Evolutionary conservation across 2,113 vertebrate genomes (phyloP).

Genomic region (Menura novaehollandiae): DNA sequence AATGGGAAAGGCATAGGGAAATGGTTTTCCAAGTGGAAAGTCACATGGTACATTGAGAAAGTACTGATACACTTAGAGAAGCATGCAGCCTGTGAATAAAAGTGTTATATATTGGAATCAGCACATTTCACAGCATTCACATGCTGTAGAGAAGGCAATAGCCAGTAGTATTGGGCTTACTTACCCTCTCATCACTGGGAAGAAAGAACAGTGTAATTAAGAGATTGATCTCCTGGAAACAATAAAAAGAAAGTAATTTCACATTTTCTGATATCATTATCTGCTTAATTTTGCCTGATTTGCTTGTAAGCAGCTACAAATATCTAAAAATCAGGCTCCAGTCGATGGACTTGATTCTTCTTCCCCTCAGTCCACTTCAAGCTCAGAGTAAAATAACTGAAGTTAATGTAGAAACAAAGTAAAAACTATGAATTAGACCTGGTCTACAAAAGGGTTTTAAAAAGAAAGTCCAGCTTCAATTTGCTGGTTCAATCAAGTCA

Average conservation of each 20-base stretch:
- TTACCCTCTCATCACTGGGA: not conserved
- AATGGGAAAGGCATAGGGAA: not conserved
- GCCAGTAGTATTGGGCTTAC: not conserved
- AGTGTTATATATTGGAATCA: not conserved
- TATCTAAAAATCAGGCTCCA: not conserved
- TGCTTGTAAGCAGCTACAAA: conserved; percentile 32
- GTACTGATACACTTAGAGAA: not conserved
- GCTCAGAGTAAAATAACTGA: not conserved
- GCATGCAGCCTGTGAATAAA: not conserved
- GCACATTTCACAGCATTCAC: not conserved
- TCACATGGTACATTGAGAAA: not conserved
- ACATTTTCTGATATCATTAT: conserved; percentile 40
- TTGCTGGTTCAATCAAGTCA: not conserved
- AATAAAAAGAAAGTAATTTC: not conserved
- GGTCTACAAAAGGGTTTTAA: not conserved
- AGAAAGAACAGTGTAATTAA: conserved; percentile 28
- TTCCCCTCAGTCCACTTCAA: not conserved
- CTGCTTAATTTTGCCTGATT: conserved; percentile 39
- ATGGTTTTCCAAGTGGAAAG: not conserved
- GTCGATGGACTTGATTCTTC: not conserved
- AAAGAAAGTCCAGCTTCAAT: not conserved
- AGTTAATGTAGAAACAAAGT: not conserved
- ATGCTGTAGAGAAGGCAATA: not conserved
- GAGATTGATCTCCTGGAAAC: conserved; percentile 60
- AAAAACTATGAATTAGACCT: not conserved